phyloP scores from a whole-genome alignment of 2,888 invertebrate genomes.

The Tenthredo scrophulariae region DNA sequence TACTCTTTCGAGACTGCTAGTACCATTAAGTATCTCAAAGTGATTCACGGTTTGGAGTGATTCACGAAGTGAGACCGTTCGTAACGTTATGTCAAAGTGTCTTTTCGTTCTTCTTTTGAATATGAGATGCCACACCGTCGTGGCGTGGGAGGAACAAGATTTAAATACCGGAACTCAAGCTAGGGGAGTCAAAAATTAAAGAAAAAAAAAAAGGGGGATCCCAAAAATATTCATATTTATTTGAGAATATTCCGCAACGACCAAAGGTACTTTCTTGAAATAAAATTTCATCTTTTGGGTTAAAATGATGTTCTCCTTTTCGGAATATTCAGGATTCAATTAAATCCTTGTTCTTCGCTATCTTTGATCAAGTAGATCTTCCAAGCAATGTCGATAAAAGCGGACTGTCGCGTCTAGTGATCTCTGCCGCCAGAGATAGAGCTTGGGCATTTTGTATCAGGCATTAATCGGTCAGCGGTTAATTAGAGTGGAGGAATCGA shows the following conservation, averaged over 20 bases:
- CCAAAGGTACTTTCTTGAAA: background rate
- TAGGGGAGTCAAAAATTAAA: background rate
- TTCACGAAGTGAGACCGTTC: slow-evolving; percentile 1
- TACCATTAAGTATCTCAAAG: background rate
- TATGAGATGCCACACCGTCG: background rate
- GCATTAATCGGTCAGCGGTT: background rate
- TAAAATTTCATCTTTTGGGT: background rate
- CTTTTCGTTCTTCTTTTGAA: slow-evolving; percentile 8
- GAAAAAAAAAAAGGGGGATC: background rate
- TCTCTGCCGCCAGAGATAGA: background rate
- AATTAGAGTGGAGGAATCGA: slow-evolving; percentile 20
- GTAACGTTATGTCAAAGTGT: background rate
- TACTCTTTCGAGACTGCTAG: background rate
- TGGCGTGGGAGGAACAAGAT: background rate
- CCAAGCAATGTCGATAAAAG: background rate
- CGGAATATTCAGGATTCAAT: too few species aligned
- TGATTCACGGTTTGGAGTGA: background rate
- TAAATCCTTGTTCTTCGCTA: background rate
- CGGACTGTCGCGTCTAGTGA: background rate
- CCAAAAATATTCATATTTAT: background rate
- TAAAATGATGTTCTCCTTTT: background rate
- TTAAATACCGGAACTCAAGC: background rate
- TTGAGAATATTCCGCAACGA: background rate
- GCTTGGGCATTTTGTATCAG: background rate
- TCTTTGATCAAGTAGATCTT: background rate